These are phyloP conservation scores for Mugil cephalus DNA, from an alignment of 2,113 vertebrate species.

Conservation along the genomic window DNA sequence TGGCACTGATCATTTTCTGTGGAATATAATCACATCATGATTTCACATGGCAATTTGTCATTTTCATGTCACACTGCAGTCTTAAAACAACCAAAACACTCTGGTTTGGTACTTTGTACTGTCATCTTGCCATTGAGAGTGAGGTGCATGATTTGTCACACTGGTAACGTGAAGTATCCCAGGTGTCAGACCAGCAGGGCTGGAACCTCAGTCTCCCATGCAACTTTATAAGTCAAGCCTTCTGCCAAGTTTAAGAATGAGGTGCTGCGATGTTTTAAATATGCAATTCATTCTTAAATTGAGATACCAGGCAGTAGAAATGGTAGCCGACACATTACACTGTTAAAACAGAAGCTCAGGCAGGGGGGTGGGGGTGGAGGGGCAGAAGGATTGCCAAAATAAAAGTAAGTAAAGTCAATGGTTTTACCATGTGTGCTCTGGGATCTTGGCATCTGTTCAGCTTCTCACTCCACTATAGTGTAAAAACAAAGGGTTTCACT, in stretches of 20 bases:
- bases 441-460: slow-evolving; percentile 69
- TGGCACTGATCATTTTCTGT: slow-evolving; percentile 33
- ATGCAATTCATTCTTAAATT: slow-evolving; percentile 63
- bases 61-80: slow-evolving; percentile 22
- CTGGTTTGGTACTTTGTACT: slow-evolving; percentile 20
- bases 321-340: slow-evolving; percentile 58
- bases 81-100: slow-evolving; percentile 34
- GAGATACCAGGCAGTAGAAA: slow-evolving; percentile 69
- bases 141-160: slow-evolving; percentile 41
- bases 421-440: slow-evolving; percentile 76
- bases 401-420: slow-evolving; percentile 66
- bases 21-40: slow-evolving; percentile 29
- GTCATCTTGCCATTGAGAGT: slow-evolving; percentile 15
- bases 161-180: slow-evolving; percentile 39
- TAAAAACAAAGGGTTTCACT: slow-evolving; percentile 54
- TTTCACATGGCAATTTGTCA: slow-evolving; percentile 42
- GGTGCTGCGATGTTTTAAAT: slow-evolving; percentile 64
- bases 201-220: slow-evolving; percentile 27
- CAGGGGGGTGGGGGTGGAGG: slow-evolving; percentile 29
- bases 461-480: slow-evolving; percentile 53
- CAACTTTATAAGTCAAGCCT: slow-evolving; percentile 49
- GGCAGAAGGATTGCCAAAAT: slow-evolving; percentile 56
- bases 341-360: slow-evolving; percentile 83
- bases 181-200: slow-evolving; percentile 32
- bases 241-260: slow-evolving; percentile 66